Base-by-base conservation (phyloP, 2,888 invertebrate genomes). In the Megastigmus dorsalis region DNA sequence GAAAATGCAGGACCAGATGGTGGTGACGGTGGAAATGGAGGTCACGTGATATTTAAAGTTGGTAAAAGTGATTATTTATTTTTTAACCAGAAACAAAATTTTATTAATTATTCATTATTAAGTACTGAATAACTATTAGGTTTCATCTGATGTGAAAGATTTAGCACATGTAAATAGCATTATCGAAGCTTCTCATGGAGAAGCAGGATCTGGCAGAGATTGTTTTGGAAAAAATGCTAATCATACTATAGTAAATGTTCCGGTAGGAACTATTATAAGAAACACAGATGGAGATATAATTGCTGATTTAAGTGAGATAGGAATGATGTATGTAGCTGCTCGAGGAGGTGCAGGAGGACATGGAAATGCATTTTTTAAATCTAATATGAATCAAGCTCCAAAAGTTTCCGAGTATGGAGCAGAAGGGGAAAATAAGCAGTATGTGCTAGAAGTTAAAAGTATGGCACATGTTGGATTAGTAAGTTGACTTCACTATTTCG, bases 1-100 rank as follows among this genome's bases (percentile, higher is more conserved):
- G 97, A 97, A 77, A 91, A 91, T 71, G 99, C 96, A 0, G 98
- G 98, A 0, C 98, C 98, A 0, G 96, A 97, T 88, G 98, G 98
- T 0, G 99, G 98, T 0, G 97, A 99, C 87, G 99, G 99, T 0
- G 99, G 99, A 0, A 92, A 95, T 84, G 98, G 98, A 0, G 98
- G 96, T 0, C 98, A 99, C 89, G 94, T 99, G 1, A 91, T 98
- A 68, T 94, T 98, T 78, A 89, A 92, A 89, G 92, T 92, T 82
- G 75, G 71, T 77, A 60, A 67, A 72, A 68, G 48, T 69, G 45
- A 43, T 59, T 48, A 48, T 9, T 52, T 18, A 67, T 18, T 65
- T 28, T 2, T 6, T 41, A n/a, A n/a, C n/a, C n/a, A n/a, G n/a
- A n/a, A n/a, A n/a, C n/a, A 54, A 68, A 63, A 41, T 68, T 41